phyloP scores from a whole-genome alignment of 2,113 vertebrate genomes.

The Albula goreensis region DNA sequence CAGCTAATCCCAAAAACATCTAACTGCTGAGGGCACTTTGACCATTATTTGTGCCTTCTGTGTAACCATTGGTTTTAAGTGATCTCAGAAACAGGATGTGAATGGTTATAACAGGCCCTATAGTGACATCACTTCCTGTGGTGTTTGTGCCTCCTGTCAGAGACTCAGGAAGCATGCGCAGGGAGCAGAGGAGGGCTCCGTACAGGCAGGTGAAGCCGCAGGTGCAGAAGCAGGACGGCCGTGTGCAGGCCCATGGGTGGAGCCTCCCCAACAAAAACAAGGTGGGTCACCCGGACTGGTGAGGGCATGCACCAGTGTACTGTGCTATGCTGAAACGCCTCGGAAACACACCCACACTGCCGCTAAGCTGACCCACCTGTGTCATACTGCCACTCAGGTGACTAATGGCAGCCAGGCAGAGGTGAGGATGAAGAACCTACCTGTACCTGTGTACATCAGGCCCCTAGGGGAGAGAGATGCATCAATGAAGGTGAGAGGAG shows the following conservation, averaged over 20 bases:
- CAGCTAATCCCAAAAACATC: too few species aligned
- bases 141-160: slow-evolving; percentile 57
- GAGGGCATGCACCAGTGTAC: not conserved
- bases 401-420: slow-evolving; percentile 83
- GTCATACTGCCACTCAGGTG: slow-evolving; percentile 57
- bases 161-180: slow-evolving; percentile 75
- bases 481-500: slow-evolving; percentile 93
- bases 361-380: too few species aligned
- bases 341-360: too few species aligned
- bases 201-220: slow-evolving; percentile 97
- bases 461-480: slow-evolving; percentile 94
- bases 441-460: slow-evolving; percentile 92
- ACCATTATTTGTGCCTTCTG: too few species aligned
- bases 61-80: too few species aligned
- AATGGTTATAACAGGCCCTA: not conserved
- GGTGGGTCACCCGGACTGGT: slow-evolving; percentile 62
- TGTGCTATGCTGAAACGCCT: too few species aligned
- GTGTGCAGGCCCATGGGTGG: slow-evolving; percentile 96
- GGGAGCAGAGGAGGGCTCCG: slow-evolving; percentile 94
- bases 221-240: slow-evolving; percentile 91
- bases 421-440: slow-evolving; percentile 88
- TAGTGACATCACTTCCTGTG: not conserved
- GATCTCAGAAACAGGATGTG: too few species aligned
- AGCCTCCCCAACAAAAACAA: slow-evolving; percentile 95
- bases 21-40: too few species aligned